Conservation (phyloP, 1,140 invertebrate species). For the Drosophila insularis region DNA sequence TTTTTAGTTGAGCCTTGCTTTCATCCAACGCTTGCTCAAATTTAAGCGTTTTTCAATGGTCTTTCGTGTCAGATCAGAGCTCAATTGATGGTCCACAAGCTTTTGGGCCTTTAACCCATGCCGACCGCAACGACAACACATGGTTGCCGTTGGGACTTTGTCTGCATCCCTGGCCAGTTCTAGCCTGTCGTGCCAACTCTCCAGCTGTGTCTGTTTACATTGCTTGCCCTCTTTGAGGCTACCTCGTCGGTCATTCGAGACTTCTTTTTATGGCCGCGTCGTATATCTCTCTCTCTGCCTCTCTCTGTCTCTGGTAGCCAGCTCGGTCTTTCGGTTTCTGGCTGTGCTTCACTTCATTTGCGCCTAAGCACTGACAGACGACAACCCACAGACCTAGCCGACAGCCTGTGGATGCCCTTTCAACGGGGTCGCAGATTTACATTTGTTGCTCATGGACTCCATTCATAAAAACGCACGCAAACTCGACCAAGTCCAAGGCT, state of each 20-base stretch:
- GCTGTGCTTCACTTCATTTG: slow-evolving; percentile 54
- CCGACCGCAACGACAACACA: slow-evolving; percentile 39
- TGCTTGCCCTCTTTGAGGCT: slow-evolving; percentile 56
- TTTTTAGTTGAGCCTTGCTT: not conserved
- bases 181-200: slow-evolving; percentile 35
- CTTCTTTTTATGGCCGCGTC: slow-evolving; percentile 42
- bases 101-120: slow-evolving; percentile 39
- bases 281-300: not conserved
- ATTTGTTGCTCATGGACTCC: slow-evolving; percentile 67
- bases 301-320: not conserved
- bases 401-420: slow-evolving; percentile 53
- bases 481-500: slow-evolving; percentile 68
- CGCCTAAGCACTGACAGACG: slow-evolving; percentile 45
- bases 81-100: slow-evolving; percentile 48
- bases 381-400: slow-evolving; percentile 23
- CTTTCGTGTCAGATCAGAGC: slow-evolving; percentile 50
- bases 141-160: slow-evolving; percentile 24
- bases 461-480: slow-evolving; percentile 78
- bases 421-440: slow-evolving; percentile 67
- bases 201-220: slow-evolving; percentile 68
- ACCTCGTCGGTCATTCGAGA: slow-evolving; percentile 21
- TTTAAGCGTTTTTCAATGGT: slow-evolving; percentile 50
- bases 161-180: slow-evolving; percentile 12
- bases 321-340: slow-evolving; percentile 17
- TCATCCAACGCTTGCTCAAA: slow-evolving; percentile 12